Conservation (phyloP, 64 coral and sea anemone species). For the Catalaphyllia jardinei region DNA sequence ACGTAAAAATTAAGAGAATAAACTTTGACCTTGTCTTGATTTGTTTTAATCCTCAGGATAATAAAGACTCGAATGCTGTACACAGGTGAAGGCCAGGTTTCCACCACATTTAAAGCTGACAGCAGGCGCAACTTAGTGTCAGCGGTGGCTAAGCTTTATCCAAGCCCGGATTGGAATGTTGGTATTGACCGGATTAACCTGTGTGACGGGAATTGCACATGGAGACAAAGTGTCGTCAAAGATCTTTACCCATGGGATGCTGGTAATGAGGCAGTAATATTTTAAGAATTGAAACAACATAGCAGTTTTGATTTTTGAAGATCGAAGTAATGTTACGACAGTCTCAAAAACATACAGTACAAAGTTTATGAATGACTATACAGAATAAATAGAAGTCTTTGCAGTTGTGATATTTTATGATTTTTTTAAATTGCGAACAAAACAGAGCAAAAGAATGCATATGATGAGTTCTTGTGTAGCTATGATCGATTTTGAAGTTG, state of each 20-base stretch:
- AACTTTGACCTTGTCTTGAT: no score
- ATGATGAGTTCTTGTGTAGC: no score
- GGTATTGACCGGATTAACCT: slow-evolving; percentile 87
- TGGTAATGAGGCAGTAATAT: slow-evolving; percentile 37
- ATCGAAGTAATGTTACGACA: no score
- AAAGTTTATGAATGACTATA: no score
- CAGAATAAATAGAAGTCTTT: no score
- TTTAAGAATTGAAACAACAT: no score
- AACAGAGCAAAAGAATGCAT: no score
- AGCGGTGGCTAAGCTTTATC: slow-evolving; percentile 66
- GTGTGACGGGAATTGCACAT: slow-evolving; percentile 82
- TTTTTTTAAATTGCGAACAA: no score
- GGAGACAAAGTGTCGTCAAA: slow-evolving; percentile 62
- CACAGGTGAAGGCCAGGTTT: slow-evolving; percentile 39
- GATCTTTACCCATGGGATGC: slow-evolving; percentile 83
- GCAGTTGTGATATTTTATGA: no score
- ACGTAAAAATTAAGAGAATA: neutral
- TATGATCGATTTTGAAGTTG: no score
- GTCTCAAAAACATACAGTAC: no score
- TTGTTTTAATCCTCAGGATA: slow-evolving; percentile 3
- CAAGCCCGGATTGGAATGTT: slow-evolving; percentile 95
- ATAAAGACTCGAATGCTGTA: slow-evolving; percentile 60
- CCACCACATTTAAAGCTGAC: slow-evolving; percentile 66
- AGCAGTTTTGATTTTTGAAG: no score
- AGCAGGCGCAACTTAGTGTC: slow-evolving; percentile 65